These are phyloP conservation scores for Eonycteris spelaea DNA, from an alignment of 2,113 vertebrate genomes.

Conservation along the genomic window DNA sequence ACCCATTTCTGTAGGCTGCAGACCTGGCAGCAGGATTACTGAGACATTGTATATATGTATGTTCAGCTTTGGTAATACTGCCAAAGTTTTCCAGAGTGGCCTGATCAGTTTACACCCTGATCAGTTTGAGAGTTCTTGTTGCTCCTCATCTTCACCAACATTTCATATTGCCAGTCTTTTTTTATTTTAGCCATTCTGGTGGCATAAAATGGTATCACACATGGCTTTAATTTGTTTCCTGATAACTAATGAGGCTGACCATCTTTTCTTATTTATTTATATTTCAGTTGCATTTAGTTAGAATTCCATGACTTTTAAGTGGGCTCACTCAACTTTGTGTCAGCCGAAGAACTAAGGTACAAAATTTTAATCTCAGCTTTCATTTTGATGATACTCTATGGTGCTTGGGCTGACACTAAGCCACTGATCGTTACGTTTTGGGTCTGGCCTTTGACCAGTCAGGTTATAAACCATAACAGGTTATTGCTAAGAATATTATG, in stretches of 20 bases:
- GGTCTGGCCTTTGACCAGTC: neutral
- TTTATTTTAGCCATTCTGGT: neutral
- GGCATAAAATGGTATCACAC: neutral
- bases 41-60: neutral
- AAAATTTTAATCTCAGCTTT: neutral
- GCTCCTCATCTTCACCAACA: neutral
- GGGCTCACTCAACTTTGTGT: neutral
- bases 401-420: neutral
- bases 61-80: neutral
- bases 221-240: neutral
- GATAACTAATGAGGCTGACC: neutral
- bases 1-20: neutral
- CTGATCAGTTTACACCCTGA: neutral
- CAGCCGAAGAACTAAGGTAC: neutral
- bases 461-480: neutral
- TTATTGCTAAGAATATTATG: constrained; percentile 3
- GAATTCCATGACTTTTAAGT: constrained; percentile 33
- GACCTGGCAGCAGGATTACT: neutral
- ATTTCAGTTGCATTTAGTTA: constrained; percentile 32
- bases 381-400: neutral
- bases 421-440: neutral
- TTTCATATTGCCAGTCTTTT: neutral
- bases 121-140: neutral
- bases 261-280: constrained; percentile 16
- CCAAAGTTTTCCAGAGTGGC: neutral